Conservation (phyloP, 2,888 invertebrate species). For the Clostera curtula region DNA sequence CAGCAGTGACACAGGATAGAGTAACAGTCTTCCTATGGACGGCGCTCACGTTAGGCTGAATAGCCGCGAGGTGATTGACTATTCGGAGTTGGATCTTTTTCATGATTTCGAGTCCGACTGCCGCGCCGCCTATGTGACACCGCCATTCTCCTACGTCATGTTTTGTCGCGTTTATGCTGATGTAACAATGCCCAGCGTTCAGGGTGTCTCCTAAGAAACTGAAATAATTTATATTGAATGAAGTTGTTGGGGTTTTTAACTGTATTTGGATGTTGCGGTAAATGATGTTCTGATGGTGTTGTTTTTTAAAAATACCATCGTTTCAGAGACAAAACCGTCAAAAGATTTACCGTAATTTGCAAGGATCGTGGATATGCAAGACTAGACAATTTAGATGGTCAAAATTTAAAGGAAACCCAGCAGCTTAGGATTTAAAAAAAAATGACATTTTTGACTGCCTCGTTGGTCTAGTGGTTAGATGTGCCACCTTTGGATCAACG, state of each 20-base stretch:
- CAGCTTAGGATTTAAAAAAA: not conserved
- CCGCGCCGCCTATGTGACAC: conserved; percentile 58
- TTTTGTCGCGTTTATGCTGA: conserved; percentile 36
- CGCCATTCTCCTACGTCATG: conserved; percentile 59
- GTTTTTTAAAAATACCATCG: too few relatives aligned
- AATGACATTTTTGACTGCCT: too few relatives aligned
- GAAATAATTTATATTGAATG: not conserved
- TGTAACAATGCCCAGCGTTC: conserved; percentile 50
- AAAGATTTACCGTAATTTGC: too few relatives aligned
- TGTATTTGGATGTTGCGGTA: too few relatives aligned
- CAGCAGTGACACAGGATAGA: conserved; percentile 53
- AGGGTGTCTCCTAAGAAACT: conserved; percentile 52
- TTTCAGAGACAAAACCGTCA: not conserved
- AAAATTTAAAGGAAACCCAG: too few relatives aligned
- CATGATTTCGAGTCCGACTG: conserved; percentile 40
- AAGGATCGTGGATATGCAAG: not conserved
- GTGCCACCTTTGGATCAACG: too few relatives aligned
- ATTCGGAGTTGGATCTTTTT: conserved; percentile 46
- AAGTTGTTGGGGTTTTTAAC: not conserved
- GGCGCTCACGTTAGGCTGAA: conserved; percentile 37
- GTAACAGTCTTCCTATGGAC: conserved; percentile 44
- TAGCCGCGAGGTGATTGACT: conserved; percentile 49
- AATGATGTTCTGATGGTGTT: too few relatives aligned
- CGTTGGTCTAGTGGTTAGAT: too few relatives aligned
- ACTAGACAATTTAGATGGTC: too few relatives aligned